Conservation (phyloP, 2,113 vertebrate species). For the Paedocypris sp. region DNA sequence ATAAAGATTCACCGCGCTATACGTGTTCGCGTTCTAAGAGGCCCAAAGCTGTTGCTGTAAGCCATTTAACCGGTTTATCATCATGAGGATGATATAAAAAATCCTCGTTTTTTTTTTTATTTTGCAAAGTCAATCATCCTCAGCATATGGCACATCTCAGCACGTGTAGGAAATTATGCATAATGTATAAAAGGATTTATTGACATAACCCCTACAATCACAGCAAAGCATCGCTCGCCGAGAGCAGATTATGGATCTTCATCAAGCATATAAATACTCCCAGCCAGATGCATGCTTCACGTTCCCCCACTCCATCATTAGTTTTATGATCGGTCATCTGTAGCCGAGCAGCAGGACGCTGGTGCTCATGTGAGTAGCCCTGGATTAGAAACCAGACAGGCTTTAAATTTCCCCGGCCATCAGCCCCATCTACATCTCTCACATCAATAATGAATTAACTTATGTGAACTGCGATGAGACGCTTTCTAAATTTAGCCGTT, state of each 20-base stretch:
- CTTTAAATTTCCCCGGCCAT: constrained; percentile 5
- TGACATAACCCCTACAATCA: background rate
- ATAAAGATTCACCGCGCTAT: background rate
- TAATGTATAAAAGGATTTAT: constrained; percentile 9
- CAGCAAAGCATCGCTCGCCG: background rate
- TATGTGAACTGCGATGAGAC: constrained; percentile 20
- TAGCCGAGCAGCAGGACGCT: no score
- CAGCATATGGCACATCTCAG: background rate
- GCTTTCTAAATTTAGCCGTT: constrained; percentile 20
- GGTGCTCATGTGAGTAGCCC: background rate
- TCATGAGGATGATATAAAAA: constrained; percentile 1
- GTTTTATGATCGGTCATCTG: constrained; percentile 2
- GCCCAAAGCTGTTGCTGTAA: background rate
- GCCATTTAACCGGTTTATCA: background rate
- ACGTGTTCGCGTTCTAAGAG: background rate
- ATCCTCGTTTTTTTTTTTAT: no score
- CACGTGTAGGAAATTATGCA: constrained; percentile 10
- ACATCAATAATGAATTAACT: constrained; percentile 32
- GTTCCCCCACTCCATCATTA: background rate
- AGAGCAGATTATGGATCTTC: background rate
- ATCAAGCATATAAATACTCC: background rate
- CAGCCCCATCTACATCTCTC: background rate
- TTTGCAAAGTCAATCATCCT: background rate
- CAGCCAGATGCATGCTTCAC: background rate
- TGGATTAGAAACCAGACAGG: background rate